Conservation (phyloP, 2,113 vertebrate genomes). For the Rhabdornis inornatus region DNA sequence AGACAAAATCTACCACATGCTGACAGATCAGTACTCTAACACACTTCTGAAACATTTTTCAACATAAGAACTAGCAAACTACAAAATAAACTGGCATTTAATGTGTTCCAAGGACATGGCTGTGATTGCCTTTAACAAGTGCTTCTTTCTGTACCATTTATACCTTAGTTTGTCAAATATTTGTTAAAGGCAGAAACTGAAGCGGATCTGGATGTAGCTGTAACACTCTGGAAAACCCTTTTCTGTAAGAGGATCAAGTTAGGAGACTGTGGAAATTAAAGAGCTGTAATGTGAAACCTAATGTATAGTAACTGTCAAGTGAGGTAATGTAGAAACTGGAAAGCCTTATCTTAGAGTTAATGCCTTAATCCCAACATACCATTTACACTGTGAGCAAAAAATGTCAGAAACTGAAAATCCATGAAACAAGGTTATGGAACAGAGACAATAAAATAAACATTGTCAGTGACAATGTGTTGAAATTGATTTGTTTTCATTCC, state of each 20-base stretch:
- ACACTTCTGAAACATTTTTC: background rate
- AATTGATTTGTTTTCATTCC: constrained; percentile 9
- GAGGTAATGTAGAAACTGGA: background rate
- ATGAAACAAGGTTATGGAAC: background rate
- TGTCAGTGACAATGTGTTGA: background rate
- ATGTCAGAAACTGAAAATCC: constrained; percentile 13
- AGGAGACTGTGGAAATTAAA: constrained; percentile 2
- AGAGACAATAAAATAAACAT: background rate
- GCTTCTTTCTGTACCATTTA: background rate
- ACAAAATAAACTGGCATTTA: background rate
- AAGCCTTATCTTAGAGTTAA: constrained; percentile 3
- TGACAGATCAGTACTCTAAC: background rate
- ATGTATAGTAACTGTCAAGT: background rate
- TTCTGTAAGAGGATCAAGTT: background rate
- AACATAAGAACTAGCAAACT: background rate
- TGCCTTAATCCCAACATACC: constrained; percentile 2
- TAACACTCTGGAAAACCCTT: background rate
- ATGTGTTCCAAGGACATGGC: background rate
- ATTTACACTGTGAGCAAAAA: background rate
- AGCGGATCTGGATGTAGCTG: background rate
- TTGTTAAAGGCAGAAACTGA: background rate
- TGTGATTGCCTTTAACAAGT: background rate
- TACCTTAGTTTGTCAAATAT: background rate
- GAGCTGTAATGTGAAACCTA: background rate
- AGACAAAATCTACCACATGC: background rate